Evolutionary conservation across 2,888 invertebrate genomes (phyloP), one percentile per base, ranked within the genome.

Genomic region (Amiota communis): DNA sequence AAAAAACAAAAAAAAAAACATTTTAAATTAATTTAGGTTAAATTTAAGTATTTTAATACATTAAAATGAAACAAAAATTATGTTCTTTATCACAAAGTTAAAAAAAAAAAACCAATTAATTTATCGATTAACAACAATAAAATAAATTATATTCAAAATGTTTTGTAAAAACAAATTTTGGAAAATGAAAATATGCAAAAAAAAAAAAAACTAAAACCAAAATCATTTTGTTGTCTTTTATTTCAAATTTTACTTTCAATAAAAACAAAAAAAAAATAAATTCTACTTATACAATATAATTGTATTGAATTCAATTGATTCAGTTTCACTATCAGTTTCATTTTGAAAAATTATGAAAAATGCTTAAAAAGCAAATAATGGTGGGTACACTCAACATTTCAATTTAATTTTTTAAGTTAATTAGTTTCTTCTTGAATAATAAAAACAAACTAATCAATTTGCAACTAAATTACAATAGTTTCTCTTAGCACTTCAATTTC

Each of bases 81-180:
- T 69, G 46, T 51, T 69, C 61, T 69, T 69, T n/a, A 70, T 36
- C 4, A 36, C 36, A 36, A 36, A 36, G 6, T 36, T 4, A 36
- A 6, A 36, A 36, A 36, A 6, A 36, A 36, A 36, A 2, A 6
- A 36, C 36, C 36, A 36, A 36, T 36, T 36, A 36, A 36, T 36
- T 36, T 36, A 36, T 9, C 46, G 46, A 68, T 65, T 70, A 65
- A 70, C 69, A 71, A 51, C 48, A 65, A 69, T 69, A 23, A 70
- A 69, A 51, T 36, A 68, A 68, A 53, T 51, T 15, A 68, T 17
- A 49, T 68, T 68, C 67, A 68, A 68, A 65, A 23, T 68, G 51
- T 68, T 68, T 68, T 68, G 53, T 68, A 68, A 68, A 68, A 68
- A 68, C 67, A 68, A 51, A 51, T 68, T 68, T 68, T 51, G 53